Evolutionary conservation across 2,797 vertebrate species (phyloP).

Genomic region (Sternotherus odoratus): DNA sequence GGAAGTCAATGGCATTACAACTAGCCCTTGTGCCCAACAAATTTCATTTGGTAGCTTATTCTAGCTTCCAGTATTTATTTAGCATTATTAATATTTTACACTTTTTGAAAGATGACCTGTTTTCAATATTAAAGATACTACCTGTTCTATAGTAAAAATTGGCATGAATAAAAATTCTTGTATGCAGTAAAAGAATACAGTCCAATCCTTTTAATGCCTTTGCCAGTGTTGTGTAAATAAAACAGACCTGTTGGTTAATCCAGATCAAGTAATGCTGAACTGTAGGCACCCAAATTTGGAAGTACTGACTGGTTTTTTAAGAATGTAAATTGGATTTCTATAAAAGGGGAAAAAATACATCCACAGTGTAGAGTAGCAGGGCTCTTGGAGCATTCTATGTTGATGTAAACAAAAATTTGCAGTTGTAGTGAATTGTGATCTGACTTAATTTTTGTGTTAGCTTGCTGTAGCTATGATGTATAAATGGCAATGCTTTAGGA

Average conservation of each 20-base stretch:
- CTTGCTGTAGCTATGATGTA: not conserved
- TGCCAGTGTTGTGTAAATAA: not conserved
- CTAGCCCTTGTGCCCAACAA: not conserved
- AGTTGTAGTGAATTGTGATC: not conserved
- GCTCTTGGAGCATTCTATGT: conserved; percentile 4
- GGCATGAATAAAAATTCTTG: not conserved
- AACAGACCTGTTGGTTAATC: not conserved
- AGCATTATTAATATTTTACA: not conserved
- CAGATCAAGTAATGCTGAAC: not conserved
- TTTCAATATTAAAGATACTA: not conserved
- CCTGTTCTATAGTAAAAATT: not conserved
- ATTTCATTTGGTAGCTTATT: not conserved
- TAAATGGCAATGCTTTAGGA: not conserved
- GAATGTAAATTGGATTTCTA: not conserved
- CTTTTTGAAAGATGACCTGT: not conserved
- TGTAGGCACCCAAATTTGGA: not conserved
- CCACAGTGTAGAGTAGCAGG: not conserved
- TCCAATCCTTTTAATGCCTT: not conserved
- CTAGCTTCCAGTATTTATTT: not conserved
- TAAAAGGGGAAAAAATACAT: not conserved
- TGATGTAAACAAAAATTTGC: conserved; percentile 6
- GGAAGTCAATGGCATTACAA: not conserved
- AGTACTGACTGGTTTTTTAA: not conserved
- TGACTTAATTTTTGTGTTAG: not conserved
- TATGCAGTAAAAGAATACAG: not conserved